Conservation (phyloP, 2,113 vertebrate genomes). For the Felis chaus region DNA sequence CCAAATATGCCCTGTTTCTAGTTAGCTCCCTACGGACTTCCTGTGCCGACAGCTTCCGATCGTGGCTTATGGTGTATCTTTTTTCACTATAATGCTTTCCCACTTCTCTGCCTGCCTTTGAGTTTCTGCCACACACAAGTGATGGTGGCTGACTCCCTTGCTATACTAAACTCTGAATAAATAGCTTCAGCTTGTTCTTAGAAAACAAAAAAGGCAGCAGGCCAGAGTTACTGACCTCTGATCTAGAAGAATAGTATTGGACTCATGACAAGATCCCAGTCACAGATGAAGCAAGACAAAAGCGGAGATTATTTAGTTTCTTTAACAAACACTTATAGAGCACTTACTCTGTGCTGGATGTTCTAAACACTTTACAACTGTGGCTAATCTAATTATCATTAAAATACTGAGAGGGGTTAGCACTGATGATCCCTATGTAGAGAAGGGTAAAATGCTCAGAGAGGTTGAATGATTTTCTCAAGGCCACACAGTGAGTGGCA, state of each 20-base stretch:
- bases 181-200: background rate
- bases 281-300: background rate
- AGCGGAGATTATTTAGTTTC: background rate
- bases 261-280: background rate
- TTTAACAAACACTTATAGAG: background rate
- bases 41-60: background rate
- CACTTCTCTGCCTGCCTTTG: background rate
- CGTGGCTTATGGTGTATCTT: background rate
- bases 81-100: background rate
- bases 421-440: background rate
- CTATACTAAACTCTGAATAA: background rate
- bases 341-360: background rate
- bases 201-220: background rate
- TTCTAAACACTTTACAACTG: background rate
- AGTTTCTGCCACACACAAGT: background rate
- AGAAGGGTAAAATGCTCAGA: background rate
- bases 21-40: background rate
- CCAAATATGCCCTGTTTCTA: background rate
- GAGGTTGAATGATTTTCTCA: background rate
- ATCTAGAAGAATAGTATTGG: background rate
- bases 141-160: background rate
- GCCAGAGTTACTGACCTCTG: background rate
- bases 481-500: background rate
- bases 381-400: background rate
- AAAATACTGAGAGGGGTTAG: background rate